phyloP scores from a whole-genome alignment of 2,797 vertebrate genomes.

The Tiaroga cobitis region DNA sequence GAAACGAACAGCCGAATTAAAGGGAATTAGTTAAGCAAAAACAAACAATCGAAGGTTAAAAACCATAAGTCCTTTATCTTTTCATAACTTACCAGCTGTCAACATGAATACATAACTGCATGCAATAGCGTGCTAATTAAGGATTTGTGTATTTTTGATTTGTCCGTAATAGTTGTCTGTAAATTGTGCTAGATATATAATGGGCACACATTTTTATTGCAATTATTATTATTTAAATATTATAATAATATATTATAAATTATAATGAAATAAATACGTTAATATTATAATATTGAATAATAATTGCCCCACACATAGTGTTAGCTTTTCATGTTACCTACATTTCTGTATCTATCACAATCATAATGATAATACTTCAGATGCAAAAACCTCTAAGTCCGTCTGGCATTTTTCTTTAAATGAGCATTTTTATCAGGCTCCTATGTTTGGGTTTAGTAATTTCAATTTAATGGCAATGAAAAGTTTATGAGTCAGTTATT shows the following conservation, averaged over 20 bases:
- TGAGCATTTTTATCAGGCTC: too few relatives aligned
- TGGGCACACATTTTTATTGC: not conserved
- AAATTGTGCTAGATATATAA: not conserved
- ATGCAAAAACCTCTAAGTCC: too few relatives aligned
- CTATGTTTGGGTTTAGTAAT: too few relatives aligned
- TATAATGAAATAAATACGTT: too few relatives aligned
- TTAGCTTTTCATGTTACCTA: not conserved
- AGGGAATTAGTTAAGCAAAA: not conserved
- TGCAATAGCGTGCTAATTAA: not conserved
- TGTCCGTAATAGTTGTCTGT: not conserved
- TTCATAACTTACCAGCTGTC: not conserved
- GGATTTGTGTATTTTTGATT: not conserved
- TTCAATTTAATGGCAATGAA: too few relatives aligned
- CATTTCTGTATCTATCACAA: not conserved
- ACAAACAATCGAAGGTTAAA: slow-evolving; percentile 10
- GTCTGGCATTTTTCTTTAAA: too few relatives aligned
- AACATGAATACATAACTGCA: not conserved
- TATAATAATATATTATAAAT: not conserved
- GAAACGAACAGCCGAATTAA: not conserved
- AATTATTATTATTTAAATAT: not conserved
- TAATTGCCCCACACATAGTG: not conserved
- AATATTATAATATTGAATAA: not conserved
- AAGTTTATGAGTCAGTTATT: too few relatives aligned
- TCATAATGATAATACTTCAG: not conserved
- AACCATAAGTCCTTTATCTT: slow-evolving; percentile 6